These are phyloP conservation scores for Helobdella robusta DNA, from an alignment of 2,888 invertebrate species.

Conservation along the genomic window DNA sequence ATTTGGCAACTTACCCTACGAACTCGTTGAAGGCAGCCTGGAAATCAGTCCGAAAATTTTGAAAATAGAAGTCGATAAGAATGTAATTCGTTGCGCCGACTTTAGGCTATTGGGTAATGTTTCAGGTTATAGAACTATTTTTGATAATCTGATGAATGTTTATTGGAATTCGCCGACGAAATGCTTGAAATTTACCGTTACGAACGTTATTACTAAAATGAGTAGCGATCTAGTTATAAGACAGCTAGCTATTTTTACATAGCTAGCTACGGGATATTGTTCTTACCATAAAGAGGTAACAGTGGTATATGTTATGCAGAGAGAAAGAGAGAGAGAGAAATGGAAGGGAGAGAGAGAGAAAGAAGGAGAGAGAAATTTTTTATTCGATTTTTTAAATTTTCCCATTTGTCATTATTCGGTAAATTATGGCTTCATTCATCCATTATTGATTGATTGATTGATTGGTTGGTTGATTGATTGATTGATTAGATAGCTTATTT, in stretches of 20 bases:
- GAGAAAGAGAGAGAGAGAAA: no score
- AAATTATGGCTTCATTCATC: no score
- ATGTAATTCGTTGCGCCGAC: slow-evolving; percentile 7
- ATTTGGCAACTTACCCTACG: background rate
- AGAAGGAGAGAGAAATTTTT: no score
- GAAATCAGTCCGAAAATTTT: slow-evolving; percentile 16
- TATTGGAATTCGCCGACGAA: slow-evolving; percentile 6
- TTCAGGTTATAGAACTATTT: background rate
- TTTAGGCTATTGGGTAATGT: background rate
- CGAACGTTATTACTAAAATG: background rate
- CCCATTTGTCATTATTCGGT: no score
- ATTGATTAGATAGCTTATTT: no score
- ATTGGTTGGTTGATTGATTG: no score
- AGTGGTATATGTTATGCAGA: no score
- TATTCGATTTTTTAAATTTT: no score
- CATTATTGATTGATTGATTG: no score
- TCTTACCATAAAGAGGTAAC: no score
- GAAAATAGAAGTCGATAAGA: background rate
- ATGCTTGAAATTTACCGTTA: slow-evolving; percentile 7
- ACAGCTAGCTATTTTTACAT: slow-evolving; percentile 15
- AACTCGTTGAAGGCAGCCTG: background rate
- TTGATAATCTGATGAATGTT: background rate
- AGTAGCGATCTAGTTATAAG: slow-evolving; percentile 12
- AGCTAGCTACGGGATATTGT: no score
- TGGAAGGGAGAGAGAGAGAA: no score